Evolutionary conservation across 2,888 invertebrate genomes (phyloP).

Genomic region (Eupeodes latifasciatus): DNA sequence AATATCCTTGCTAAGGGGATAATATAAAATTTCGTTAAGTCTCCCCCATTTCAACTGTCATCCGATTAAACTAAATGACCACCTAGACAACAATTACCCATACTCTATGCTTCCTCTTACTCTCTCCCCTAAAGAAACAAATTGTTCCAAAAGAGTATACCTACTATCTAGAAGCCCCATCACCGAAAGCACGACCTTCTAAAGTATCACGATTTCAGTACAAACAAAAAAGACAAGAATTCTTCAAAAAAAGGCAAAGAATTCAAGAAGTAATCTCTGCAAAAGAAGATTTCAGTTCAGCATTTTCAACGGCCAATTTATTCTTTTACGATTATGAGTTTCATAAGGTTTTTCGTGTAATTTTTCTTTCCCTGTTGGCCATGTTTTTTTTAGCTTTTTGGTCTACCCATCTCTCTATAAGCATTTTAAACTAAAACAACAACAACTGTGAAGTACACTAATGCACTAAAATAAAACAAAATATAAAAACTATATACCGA

Average conservation of each 20-base stretch:
- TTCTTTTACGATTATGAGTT: slow-evolving; percentile 36
- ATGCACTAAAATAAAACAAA: slow-evolving; percentile 61
- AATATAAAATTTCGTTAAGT: slow-evolving; percentile 43
- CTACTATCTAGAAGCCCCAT: slow-evolving; percentile 12
- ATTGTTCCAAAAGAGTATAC: not conserved
- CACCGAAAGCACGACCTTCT: slow-evolving; percentile 40
- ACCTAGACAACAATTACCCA: slow-evolving; percentile 59
- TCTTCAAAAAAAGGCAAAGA: not conserved
- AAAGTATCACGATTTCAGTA: slow-evolving; percentile 19
- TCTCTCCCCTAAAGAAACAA: slow-evolving; percentile 1
- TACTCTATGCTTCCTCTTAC: not conserved
- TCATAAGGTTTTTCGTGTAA: slow-evolving; percentile 39
- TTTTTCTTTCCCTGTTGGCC: not conserved
- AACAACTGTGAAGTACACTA: slow-evolving; percentile 28
- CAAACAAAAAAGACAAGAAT: not conserved
- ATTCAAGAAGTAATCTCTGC: slow-evolving; percentile 18
- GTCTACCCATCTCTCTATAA: not conserved
- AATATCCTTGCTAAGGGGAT: not conserved
- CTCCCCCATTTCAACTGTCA: slow-evolving; percentile 43
- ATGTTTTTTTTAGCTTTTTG: not conserved
- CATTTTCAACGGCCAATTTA: slow-evolving; percentile 36
- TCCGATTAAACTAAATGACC: slow-evolving; percentile 46
- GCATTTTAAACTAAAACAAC: not conserved
- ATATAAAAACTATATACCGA: not conserved
- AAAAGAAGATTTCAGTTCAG: slow-evolving; percentile 41